These are phyloP conservation scores for Macrocentrus cingulum DNA, from an alignment of 1,140 invertebrate species.

Conservation along the genomic window DNA sequence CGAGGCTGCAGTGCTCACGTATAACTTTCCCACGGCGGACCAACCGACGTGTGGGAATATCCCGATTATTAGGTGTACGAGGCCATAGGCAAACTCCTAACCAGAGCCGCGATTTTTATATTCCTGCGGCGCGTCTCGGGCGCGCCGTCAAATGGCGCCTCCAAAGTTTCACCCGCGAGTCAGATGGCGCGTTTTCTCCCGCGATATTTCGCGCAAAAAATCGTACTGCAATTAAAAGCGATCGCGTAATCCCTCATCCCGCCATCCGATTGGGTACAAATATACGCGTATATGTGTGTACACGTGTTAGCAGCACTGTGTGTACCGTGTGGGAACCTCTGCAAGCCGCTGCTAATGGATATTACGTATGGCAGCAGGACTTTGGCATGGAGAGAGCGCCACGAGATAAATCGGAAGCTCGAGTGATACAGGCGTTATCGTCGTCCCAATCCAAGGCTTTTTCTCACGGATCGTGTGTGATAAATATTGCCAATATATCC, in stretches of 20 bases:
- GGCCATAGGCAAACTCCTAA: conserved; percentile 47
- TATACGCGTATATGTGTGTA: background rate
- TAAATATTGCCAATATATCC: background rate
- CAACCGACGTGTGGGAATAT: conserved; percentile 53
- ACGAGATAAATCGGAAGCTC: background rate
- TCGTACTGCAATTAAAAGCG: background rate
- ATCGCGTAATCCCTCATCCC: background rate
- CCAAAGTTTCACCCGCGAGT: conserved; percentile 29
- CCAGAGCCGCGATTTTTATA: conserved; percentile 47
- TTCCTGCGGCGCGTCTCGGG: conserved; percentile 44
- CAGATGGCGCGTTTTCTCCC: conserved; percentile 8
- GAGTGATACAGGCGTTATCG: conserved; percentile 10
- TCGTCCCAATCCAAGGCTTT: conserved; percentile 13
- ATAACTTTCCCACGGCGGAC: conserved; percentile 57
- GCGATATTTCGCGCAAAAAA: too few species aligned
- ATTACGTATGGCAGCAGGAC: conserved; percentile 26
- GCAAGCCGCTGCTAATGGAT: conserved; percentile 28
- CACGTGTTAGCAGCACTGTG: background rate
- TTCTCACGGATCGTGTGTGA: conserved; percentile 13
- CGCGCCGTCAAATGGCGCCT: conserved; percentile 1
- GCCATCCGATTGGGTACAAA: background rate
- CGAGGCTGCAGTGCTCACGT: conserved; percentile 43
- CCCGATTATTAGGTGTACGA: conserved; percentile 48
- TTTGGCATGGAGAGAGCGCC: conserved; percentile 10
- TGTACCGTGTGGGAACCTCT: conserved; percentile 23